Conservation (phyloP, 2,113 vertebrate species). For the Nothobranchius furzeri region DNA sequence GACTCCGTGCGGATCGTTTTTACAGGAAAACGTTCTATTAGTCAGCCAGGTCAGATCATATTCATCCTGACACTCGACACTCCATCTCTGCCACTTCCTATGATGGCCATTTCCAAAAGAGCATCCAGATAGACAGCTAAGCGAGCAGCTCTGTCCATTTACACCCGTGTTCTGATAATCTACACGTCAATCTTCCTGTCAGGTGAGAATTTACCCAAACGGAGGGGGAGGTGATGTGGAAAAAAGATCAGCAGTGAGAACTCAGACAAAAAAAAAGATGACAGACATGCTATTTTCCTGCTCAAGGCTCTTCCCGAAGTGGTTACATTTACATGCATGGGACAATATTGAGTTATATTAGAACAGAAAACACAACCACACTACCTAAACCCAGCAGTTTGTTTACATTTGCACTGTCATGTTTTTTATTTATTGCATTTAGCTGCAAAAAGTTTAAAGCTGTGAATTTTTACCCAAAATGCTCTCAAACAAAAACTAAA, state of each 20-base stretch:
- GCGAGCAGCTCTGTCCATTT: constrained; percentile 18
- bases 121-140: constrained; percentile 17
- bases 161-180: constrained; percentile 20
- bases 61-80: constrained; percentile 20
- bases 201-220: constrained; percentile 13
- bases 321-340: too few species aligned
- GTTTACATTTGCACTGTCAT: too few species aligned
- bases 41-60: not conserved
- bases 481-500: too few species aligned
- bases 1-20: not conserved
- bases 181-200: constrained; percentile 16
- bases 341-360: too few species aligned
- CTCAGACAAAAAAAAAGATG: constrained; percentile 1
- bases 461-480: too few species aligned
- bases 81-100: constrained; percentile 19
- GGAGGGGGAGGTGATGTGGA: not conserved
- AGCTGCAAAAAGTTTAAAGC: too few species aligned
- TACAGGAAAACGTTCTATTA: constrained; percentile 6
- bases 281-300: not conserved
- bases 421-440: too few species aligned
- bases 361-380: too few species aligned
- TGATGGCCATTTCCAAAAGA: constrained; percentile 14
- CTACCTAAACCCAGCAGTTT: too few species aligned
- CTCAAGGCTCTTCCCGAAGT: too few species aligned
- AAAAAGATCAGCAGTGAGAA: not conserved